These are phyloP conservation scores for Neosalanx taihuensis DNA, from an alignment of 2,797 vertebrate genomes.

Conservation along the genomic window DNA sequence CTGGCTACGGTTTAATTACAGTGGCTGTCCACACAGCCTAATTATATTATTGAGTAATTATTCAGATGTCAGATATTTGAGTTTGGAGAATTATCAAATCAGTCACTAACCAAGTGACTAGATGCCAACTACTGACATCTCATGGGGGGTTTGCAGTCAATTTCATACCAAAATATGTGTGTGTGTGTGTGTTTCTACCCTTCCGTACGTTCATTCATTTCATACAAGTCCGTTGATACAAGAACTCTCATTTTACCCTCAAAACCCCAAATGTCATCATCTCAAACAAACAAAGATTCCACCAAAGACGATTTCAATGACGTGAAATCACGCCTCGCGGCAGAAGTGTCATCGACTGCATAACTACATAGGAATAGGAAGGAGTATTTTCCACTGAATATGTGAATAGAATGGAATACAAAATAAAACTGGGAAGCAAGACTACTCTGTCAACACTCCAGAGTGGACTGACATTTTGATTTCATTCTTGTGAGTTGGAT, in stretches of 20 bases:
- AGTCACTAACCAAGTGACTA: background rate
- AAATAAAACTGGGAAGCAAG: conserved; percentile 34
- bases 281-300: background rate
- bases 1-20: conserved; percentile 33
- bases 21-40: conserved; percentile 35
- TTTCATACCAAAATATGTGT: background rate
- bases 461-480: conserved; percentile 72
- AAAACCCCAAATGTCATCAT: background rate
- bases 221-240: background rate
- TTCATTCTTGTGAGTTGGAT: conserved; percentile 73
- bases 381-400: background rate
- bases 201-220: background rate
- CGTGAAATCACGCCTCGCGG: background rate
- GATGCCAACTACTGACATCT: background rate
- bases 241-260: background rate
- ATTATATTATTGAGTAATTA: conserved; percentile 51
- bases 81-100: background rate
- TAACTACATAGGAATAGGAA: background rate
- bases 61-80: background rate
- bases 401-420: conserved; percentile 49
- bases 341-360: background rate
- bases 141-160: background rate
- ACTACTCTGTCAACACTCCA: conserved; percentile 59
- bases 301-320: background rate
- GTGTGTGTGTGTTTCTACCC: background rate